These are phyloP conservation scores for Ctenodactylus gundi DNA, from an alignment of 2,113 vertebrate species.

Conservation along the genomic window DNA sequence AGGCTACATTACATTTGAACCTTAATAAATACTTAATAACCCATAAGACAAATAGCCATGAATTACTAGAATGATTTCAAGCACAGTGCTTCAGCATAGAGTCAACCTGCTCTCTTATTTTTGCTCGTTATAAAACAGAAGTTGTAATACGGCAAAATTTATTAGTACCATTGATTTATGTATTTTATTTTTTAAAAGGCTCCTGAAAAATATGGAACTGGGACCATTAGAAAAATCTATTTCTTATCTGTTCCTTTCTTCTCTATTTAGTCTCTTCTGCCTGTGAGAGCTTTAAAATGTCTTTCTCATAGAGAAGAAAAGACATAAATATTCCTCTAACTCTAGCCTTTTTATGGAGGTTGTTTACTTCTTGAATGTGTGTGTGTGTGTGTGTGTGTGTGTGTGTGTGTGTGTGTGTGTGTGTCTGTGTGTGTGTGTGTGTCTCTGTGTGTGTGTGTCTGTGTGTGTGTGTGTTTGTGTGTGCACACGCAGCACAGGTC, in stretches of 20 bases:
- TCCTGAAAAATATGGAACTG: conserved; percentile 69
- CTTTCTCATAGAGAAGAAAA: conserved; percentile 67
- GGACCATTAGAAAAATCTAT: conserved; percentile 80
- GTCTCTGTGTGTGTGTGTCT: neutral
- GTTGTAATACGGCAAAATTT: conserved; percentile 52
- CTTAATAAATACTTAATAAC: conserved; percentile 79
- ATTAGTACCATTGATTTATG: conserved; percentile 45
- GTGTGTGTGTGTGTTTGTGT: neutral
- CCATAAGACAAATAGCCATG: conserved; percentile 67
- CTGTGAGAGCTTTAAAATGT: conserved; percentile 80
- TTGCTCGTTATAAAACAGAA: conserved; percentile 56
- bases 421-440: neutral
- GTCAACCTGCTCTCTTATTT: conserved; percentile 66
- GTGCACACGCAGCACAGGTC: conserved; percentile 84
- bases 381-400: neutral
- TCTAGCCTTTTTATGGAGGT: conserved; percentile 67
- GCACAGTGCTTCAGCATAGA: conserved; percentile 47
- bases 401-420: neutral
- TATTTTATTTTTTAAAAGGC: conserved; percentile 78
- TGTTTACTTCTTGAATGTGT: conserved; percentile 81
- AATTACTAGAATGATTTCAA: conserved; percentile 69
- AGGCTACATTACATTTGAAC: conserved; percentile 73
- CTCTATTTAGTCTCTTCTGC: conserved; percentile 71
- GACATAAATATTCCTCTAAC: conserved; percentile 50
- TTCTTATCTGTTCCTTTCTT: conserved; percentile 78